Conservation (phyloP, 2,113 vertebrate genomes). For the Ifrita kowaldi region DNA sequence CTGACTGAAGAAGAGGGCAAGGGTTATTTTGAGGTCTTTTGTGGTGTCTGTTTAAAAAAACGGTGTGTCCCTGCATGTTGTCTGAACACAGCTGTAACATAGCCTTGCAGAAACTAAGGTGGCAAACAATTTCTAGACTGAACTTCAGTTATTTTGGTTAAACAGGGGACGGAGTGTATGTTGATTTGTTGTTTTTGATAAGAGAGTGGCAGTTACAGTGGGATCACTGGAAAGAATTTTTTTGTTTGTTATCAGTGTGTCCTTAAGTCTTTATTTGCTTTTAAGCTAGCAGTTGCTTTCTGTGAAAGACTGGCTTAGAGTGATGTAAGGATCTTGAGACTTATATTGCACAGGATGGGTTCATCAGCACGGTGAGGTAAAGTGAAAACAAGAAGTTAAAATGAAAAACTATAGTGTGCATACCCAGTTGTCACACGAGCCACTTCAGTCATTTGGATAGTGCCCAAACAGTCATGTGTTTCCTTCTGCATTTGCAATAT, state of each 20-base stretch:
- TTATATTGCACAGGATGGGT: not conserved
- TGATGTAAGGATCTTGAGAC: not conserved
- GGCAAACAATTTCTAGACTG: not conserved
- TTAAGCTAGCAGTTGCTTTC: not conserved
- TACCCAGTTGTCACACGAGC: not conserved
- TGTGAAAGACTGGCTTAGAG: not conserved
- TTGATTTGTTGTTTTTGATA: not conserved
- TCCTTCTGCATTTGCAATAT: not conserved
- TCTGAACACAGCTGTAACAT: not conserved
- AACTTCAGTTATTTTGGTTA: not conserved
- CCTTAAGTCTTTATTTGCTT: not conserved
- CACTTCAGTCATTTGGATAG: not conserved
- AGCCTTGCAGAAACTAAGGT: not conserved
- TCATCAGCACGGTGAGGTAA: not conserved
- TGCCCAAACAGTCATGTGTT: not conserved
- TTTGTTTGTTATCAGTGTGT: not conserved
- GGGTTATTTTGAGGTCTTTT: slow-evolving; percentile 34
- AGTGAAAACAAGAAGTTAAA: not conserved
- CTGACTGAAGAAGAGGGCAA: not conserved
- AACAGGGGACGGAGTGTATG: not conserved
- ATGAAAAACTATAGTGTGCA: not conserved
- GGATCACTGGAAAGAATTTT: not conserved
- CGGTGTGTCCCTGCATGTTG: not conserved
- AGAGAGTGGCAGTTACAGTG: not conserved
- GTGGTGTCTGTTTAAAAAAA: not conserved